Conservation (phyloP, 2,888 invertebrate species). For the Eupithecia pulchellata region DNA sequence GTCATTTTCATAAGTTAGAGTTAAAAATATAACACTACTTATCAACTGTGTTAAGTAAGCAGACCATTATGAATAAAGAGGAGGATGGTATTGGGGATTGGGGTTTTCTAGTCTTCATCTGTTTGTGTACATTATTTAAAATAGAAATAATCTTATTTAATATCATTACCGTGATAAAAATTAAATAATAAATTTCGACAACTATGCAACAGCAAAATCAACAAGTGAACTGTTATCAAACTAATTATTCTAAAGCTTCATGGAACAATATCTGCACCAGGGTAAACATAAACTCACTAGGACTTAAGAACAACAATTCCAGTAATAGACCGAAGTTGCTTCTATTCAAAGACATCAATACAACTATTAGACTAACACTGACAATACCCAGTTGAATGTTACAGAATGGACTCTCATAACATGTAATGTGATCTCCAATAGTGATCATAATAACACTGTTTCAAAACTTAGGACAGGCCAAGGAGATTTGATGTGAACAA, state of each 20-base stretch:
- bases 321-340: conserved; percentile 1
- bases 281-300: conserved; percentile 1
- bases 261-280: not conserved
- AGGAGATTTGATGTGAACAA: conserved; percentile 30
- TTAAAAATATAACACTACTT: no score
- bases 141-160: not conserved
- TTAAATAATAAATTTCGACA: not conserved
- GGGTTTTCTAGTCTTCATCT: no score
- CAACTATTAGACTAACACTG: conserved; percentile 10
- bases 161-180: not conserved
- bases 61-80: no score
- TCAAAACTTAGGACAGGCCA: conserved; percentile 37
- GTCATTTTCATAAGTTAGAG: no score
- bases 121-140: not conserved
- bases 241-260: not conserved
- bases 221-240: not conserved
- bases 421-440: conserved; percentile 38
- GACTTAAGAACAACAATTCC: not conserved
- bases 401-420: conserved; percentile 37
- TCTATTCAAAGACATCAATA: conserved; percentile 15
- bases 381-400: conserved; percentile 21
- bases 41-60: no score
- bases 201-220: not conserved
- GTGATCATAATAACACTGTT: conserved; percentile 36
- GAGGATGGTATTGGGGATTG: no score